Percentiles rank a stretch among this genome's conserved stretches.
These are phyloP conservation scores for Pristionchus maxplancki DNA, from an alignment of 2,888 invertebrate species.

Conservation along the genomic window DNA sequence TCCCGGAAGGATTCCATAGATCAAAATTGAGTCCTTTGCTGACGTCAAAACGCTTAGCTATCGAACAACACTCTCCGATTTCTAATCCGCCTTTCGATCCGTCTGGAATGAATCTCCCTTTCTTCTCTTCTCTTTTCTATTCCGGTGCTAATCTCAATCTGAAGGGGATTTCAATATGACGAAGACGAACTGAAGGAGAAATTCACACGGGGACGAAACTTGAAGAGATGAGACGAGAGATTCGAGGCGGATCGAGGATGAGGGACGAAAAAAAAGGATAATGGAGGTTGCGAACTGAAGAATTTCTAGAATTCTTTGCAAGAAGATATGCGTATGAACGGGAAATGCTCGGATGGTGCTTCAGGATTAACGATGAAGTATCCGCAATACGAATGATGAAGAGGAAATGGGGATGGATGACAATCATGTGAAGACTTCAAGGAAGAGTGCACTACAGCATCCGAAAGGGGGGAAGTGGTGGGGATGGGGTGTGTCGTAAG, in stretches of 20 bases:
- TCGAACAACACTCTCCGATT: conserved; percentile 3
- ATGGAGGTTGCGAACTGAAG: too few species aligned
- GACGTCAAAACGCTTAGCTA: neutral
- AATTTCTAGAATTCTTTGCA: too few species aligned
- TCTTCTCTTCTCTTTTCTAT: conserved; percentile 29
- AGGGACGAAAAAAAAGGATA: neutral
- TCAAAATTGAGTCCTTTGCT: neutral
- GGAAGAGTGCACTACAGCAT: too few species aligned
- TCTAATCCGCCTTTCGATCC: neutral
- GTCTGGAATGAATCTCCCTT: neutral
- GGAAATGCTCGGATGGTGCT: too few species aligned
- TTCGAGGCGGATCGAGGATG: neutral
- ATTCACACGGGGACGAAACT: neutral
- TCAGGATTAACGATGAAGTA: neutral
- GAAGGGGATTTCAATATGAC: conserved; percentile 3
- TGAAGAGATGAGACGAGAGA: neutral
- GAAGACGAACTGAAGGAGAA: neutral
- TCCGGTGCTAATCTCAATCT: neutral
- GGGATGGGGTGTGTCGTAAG: too few species aligned
- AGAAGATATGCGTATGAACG: too few species aligned
- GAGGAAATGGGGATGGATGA: neutral
- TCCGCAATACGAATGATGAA: too few species aligned
- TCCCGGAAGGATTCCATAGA: neutral
- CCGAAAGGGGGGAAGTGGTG: neutral
- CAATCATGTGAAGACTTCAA: too few species aligned